Evolutionary conservation across 2,113 vertebrate species (phyloP).

Genomic region (Sprattus sprattus): DNA sequence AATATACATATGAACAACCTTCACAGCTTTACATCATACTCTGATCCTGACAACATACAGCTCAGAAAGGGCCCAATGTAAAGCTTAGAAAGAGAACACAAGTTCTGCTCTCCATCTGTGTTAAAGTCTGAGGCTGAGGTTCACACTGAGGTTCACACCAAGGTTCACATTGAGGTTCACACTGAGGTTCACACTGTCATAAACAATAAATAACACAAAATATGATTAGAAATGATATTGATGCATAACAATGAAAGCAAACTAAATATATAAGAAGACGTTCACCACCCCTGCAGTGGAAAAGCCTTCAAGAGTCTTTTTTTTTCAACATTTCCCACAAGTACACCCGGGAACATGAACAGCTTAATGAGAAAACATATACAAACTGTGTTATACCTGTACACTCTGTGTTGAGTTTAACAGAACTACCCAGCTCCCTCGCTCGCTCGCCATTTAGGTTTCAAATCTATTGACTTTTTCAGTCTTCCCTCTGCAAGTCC

Average conservation of each 20-base stretch:
- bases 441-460: conserved; percentile 10
- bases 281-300: background rate
- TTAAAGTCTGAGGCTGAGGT: background rate
- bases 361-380: background rate
- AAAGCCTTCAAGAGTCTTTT: background rate
- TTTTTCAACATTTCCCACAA: conserved; percentile 84
- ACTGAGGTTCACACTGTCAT: background rate
- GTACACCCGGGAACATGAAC: conserved; percentile 62
- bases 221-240: background rate
- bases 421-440: background rate
- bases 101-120: background rate
- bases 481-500: conserved; percentile 78
- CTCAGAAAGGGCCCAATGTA: background rate
- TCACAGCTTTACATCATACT: background rate
- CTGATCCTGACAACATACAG: background rate
- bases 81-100: background rate
- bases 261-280: background rate
- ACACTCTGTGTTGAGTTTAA: background rate
- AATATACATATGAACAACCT: background rate
- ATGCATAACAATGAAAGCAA: background rate
- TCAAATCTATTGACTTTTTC: background rate
- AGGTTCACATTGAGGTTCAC: no score
- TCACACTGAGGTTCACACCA: no score
- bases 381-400: background rate
- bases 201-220: background rate